Evolutionary conservation across 2,888 invertebrate genomes (phyloP).

Genomic region (Synergus laeviventris): DNA sequence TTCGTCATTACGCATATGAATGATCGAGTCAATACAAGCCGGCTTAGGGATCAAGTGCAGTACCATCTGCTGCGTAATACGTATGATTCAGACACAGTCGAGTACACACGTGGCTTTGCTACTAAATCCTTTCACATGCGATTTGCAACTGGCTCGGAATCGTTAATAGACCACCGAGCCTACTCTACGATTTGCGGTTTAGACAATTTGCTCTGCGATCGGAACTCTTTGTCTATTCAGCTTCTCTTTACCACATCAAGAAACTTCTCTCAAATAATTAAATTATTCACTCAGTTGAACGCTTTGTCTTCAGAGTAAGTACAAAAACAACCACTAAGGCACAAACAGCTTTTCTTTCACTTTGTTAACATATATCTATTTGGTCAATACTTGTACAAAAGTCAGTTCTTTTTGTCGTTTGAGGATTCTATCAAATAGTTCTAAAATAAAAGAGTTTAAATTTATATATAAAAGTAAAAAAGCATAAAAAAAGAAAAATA

Average conservation of each 20-base stretch:
- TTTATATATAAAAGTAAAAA: too few relatives aligned
- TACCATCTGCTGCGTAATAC: conserved; percentile 13
- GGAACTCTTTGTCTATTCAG: conserved; percentile 38
- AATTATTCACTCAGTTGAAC: conserved; percentile 13
- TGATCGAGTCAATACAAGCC: conserved; percentile 34
- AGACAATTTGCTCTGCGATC: conserved; percentile 33
- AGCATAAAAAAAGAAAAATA: too few relatives aligned
- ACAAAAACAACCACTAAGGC: background rate
- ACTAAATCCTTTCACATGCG: conserved; percentile 41
- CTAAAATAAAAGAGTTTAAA: too few relatives aligned
- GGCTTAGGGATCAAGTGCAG: conserved; percentile 32
- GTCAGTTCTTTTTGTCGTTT: too few relatives aligned
- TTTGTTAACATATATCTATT: background rate
- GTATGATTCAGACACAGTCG: conserved; percentile 14
- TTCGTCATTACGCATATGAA: conserved; percentile 40
- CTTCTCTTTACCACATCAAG: conserved; percentile 32
- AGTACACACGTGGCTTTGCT: conserved; percentile 1
- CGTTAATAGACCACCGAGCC: conserved; percentile 37
- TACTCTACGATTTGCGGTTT: conserved; percentile 31
- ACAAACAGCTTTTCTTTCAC: background rate
- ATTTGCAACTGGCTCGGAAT: conserved; percentile 39
- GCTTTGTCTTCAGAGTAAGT: background rate
- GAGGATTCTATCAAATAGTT: too few relatives aligned
- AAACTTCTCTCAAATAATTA: conserved; percentile 25
- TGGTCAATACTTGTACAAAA: too few relatives aligned